phyloP scores from a whole-genome alignment of 2,888 invertebrate species.

The Charanyca ferruginea region DNA sequence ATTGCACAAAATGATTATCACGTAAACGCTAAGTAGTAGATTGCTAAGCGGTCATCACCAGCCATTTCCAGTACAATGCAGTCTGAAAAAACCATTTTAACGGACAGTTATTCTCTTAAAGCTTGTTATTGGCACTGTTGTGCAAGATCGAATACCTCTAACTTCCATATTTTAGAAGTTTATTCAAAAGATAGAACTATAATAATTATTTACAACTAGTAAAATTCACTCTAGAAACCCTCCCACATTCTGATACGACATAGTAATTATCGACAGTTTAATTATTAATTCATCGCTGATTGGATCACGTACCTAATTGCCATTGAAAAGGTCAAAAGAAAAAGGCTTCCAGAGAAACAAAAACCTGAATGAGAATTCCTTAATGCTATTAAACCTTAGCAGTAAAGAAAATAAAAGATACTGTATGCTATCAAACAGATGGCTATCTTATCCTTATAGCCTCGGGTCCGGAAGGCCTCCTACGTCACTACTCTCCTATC shows the following conservation, averaged over 20 bases:
- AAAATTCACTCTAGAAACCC: neutral
- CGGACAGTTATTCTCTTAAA: conserved; percentile 33
- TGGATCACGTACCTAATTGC: conserved; percentile 27
- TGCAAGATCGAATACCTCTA: neutral
- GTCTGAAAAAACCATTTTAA: conserved; percentile 52
- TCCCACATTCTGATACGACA: conserved; percentile 8
- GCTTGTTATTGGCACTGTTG: conserved; percentile 27
- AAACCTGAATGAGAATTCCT: conserved; percentile 36
- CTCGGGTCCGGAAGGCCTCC: conserved; percentile 44
- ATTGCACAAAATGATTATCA: conserved; percentile 44
- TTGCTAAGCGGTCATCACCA: conserved; percentile 35
- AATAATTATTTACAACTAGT: neutral
- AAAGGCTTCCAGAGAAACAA: conserved; percentile 22
- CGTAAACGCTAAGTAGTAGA: conserved; percentile 13
- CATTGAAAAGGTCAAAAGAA: conserved; percentile 35
- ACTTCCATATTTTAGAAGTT: too few relatives aligned
- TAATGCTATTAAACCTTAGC: conserved; percentile 33
- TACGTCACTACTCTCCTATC: conserved; percentile 37
- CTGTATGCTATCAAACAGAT: conserved; percentile 46
- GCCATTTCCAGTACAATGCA: conserved; percentile 41
- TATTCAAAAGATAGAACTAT: neutral
- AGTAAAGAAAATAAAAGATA: conserved; percentile 44
- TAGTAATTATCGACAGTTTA: conserved; percentile 11
- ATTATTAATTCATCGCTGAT: conserved; percentile 35
- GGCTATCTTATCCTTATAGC: conserved; percentile 47